phyloP scores from a whole-genome alignment of 2,797 vertebrate genomes.

The Myioborus miniatus region DNA sequence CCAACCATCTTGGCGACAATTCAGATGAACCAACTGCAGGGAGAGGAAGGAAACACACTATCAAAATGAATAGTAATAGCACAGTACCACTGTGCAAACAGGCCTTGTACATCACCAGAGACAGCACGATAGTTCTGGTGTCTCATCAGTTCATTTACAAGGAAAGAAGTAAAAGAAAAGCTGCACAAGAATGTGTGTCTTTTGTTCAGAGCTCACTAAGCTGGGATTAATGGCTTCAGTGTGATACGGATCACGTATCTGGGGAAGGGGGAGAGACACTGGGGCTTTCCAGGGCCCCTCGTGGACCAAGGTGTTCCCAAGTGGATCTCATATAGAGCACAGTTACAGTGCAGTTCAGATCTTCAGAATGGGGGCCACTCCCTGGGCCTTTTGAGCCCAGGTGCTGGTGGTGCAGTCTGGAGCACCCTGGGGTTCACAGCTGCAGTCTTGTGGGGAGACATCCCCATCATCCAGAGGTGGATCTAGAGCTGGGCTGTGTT shows the following conservation, averaged over 20 bases:
- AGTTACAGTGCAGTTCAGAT: not conserved
- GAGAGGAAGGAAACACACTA: conserved; percentile 57
- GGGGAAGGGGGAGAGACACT: not conserved
- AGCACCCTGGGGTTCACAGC: not conserved
- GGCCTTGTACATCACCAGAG: conserved; percentile 53
- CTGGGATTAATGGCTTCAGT: not conserved
- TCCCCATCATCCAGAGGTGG: not conserved
- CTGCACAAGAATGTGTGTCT: not conserved
- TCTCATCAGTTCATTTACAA: conserved; percentile 45
- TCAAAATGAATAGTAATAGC: conserved; percentile 58
- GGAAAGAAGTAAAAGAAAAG: conserved; percentile 8
- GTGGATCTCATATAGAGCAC: fast-evolving
- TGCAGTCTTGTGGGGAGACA: not conserved
- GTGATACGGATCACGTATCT: not conserved
- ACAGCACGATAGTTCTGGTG: not conserved
- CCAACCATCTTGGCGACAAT: conserved; percentile 54
- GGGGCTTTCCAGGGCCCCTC: not conserved
- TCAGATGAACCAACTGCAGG: conserved; percentile 56
- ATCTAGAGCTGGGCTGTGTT: not conserved
- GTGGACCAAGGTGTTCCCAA: not conserved
- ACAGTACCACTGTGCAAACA: conserved; percentile 61
- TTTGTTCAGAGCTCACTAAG: not conserved
- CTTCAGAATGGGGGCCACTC: not conserved
- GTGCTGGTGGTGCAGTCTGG: not conserved
- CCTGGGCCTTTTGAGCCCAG: not conserved